phyloP scores from a whole-genome alignment of 2,888 invertebrate genomes.

The Lithophane socia region DNA sequence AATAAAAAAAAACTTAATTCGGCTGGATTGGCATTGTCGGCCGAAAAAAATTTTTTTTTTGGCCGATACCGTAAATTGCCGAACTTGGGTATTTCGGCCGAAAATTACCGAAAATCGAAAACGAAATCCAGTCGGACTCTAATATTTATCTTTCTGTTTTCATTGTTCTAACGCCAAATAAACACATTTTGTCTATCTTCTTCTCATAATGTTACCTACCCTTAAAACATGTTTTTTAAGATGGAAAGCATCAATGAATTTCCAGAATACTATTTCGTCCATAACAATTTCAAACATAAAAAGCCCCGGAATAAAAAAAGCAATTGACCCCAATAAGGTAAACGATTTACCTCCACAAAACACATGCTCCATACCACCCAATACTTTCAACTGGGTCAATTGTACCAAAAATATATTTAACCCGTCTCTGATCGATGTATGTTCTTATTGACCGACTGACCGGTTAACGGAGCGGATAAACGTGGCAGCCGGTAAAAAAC shows the following conservation, averaged over 20 bases:
- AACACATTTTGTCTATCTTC: too few species aligned
- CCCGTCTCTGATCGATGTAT: conserved; percentile 48
- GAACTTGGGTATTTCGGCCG: too few species aligned
- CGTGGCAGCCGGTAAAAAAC: conserved; percentile 55
- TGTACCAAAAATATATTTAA: conserved; percentile 60
- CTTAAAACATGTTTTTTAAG: too few species aligned
- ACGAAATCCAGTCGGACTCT: too few species aligned
- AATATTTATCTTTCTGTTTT: too few species aligned
- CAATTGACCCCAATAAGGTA: conserved; percentile 43
- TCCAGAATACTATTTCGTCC: background rate
- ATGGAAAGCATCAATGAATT: background rate
- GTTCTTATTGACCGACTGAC: conserved; percentile 66
- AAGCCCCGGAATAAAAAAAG: conserved; percentile 3
- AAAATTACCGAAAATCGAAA: too few species aligned
- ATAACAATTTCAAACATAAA: background rate
- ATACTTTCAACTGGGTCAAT: conserved; percentile 54
- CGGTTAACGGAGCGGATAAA: conserved; percentile 51
- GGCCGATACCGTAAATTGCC: too few species aligned
- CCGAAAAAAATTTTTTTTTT: too few species aligned
- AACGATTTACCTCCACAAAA: conserved; percentile 24
- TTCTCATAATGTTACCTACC: too few species aligned
- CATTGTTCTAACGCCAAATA: too few species aligned
- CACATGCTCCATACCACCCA: background rate
- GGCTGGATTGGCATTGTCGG: too few species aligned
- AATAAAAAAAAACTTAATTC: too few species aligned